These are phyloP conservation scores for Altica lythri DNA, from an alignment of 2,888 invertebrate species.

Conservation along the genomic window DNA sequence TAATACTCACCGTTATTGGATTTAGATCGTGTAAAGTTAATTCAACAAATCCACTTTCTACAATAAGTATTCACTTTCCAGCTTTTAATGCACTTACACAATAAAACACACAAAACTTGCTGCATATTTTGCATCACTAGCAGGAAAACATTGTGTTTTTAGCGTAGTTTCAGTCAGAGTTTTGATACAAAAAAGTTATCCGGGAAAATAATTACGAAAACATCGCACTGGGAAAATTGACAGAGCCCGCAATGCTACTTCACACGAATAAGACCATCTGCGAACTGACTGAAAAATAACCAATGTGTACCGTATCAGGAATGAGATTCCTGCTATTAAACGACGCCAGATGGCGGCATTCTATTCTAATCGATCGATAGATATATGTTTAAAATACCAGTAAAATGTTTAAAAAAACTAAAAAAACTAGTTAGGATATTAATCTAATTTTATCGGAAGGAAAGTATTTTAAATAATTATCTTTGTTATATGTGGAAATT, in stretches of 20 bases:
- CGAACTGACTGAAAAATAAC: slow-evolving; percentile 44
- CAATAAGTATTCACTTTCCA: slow-evolving; percentile 52
- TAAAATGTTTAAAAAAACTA: too few relatives aligned
- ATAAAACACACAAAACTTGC: slow-evolving; percentile 51
- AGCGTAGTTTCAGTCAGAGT: slow-evolving; percentile 12
- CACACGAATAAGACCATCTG: slow-evolving; percentile 50
- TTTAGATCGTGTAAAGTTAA: slow-evolving; percentile 50
- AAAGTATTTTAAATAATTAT: too few relatives aligned
- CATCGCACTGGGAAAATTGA: slow-evolving; percentile 47
- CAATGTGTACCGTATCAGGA: slow-evolving; percentile 28
- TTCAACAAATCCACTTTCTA: slow-evolving; percentile 56
- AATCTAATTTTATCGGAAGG: too few relatives aligned
- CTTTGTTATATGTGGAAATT: too few relatives aligned
- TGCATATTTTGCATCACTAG: slow-evolving; percentile 50
- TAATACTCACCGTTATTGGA: slow-evolving; percentile 49
- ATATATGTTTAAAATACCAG: too few relatives aligned
- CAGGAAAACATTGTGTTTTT: slow-evolving; percentile 34
- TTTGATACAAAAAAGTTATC: slow-evolving; percentile 15
- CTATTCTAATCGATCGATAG: slow-evolving; percentile 13
- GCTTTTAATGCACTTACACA: slow-evolving; percentile 52
- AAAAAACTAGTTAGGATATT: too few relatives aligned
- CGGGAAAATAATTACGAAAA: slow-evolving; percentile 45
- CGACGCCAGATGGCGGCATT: slow-evolving; percentile 20
- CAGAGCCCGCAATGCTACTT: slow-evolving; percentile 49
- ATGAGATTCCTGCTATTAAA: slow-evolving; percentile 28